Base-by-base conservation (phyloP, 2,888 invertebrate genomes). In the Caenorhabditis sinica region DNA sequence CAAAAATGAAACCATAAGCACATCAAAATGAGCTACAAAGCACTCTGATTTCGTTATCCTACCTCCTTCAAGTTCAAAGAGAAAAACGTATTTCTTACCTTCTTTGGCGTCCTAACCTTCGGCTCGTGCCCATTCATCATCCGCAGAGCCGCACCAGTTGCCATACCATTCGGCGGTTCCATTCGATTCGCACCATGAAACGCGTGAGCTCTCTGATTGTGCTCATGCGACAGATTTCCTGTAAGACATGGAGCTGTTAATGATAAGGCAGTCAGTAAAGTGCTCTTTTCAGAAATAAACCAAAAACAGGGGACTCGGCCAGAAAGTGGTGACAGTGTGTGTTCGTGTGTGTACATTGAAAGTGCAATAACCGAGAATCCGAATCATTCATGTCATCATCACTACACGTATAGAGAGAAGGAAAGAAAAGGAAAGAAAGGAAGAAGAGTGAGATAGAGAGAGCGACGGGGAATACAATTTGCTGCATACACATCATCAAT, bases 191-290 rank as follows among this genome's bases (percentile, higher is more conserved):
- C 79, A 1, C 86, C 86, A 53, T 86, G 86, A 60, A 83, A 86
- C 13, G 86, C 86, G 53, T 82, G 82, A 9, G 86, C 86, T 49
- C 86, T 49, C 68, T 73, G 72, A 49, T 86, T 86, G 58, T 86
- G 86, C 74, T 86, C 86, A 56, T 83, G 75, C 1, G 86, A 86
- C 28, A 83, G 61, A n/a, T 73, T 81, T 56, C 74, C 77, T 76
- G 71, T n/a, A 75, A 82, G 5, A 33, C 74, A 79, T 4, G 71
- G 79, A 65, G 73, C 72, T 73, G 66, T 6, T 40, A 36, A 28
- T 15, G 33, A 51, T n/a, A 51, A 58, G 30, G 40, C 40, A 56
- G 23, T 79, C 43, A 71, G 36, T 25, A 15, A 5, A 13, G 8
- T 75, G 56, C 36, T 56, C 58, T 45, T 25, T 28, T 3, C 17